Evolutionary conservation across 1,140 invertebrate genomes (phyloP), one percentile per base, ranked within the genome.

Genomic region (Paraescarpia echinospica): DNA sequence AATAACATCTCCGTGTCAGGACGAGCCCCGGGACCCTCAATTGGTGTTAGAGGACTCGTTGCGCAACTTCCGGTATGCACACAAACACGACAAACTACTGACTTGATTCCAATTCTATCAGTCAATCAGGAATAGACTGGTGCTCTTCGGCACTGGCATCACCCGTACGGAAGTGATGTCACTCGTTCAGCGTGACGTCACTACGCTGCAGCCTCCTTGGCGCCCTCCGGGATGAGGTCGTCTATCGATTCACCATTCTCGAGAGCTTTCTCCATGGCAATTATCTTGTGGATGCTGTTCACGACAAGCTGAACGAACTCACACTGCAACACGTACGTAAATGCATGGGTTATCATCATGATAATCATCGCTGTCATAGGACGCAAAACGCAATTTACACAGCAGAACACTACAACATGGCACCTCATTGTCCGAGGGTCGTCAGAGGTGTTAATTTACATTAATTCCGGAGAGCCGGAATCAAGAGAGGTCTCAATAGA

Each of bases 171-270:
- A 77, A 77, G 59, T 77, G 59, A 18, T 18, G 1, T 31, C 59
- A 77, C 27, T 77, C 59, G 22, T 77, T 4, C 4, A 41, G n/a
- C 4, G 41, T 41, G 41, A 41, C 41, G 41, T 41, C 41, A 41
- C 41, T 41, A n/a, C 41, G 12, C 12, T 4, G 41, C 4, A 77
- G 59, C 22, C 59, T 77, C 14, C 59, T 77, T 31, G 4, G 59
- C 27, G 8, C 8, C 18, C 59, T 77, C 59, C 59, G 34, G 92
- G 89, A 92, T 51, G 31, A 77, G 41, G 35, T 92, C 92, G 92
- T 92, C 92, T 34, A 92, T 92, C 35, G 41, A 91, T 77, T 92
- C 88, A 31, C 92, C 92, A 31, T 59, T 88, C 34, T 92, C 92
- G 27, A 92, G 59, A 1, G 31, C 48, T 35, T 92, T 92, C 92